Base-by-base conservation (phyloP, 2,888 invertebrate species). In the Patella depressa region DNA sequence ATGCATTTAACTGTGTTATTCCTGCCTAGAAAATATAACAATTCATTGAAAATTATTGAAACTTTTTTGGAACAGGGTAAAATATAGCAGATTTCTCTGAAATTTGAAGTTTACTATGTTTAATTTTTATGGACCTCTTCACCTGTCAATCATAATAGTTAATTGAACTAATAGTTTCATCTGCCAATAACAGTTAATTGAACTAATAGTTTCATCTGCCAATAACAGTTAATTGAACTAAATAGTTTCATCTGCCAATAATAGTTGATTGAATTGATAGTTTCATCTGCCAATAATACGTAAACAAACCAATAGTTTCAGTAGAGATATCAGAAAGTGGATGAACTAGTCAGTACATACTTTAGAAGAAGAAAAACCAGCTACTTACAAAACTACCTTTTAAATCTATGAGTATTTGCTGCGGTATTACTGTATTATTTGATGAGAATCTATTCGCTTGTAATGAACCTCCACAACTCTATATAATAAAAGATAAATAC, bases 391-490 rank as follows among this genome's bases (percentile, higher is more conserved):
- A 81, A 24, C 57, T 73, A 55, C 89, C 88, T 57, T 81, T 79
- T n/a, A 89, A 76, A 65, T 80, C 79, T 74, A 89, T 85, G 9
- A 81, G 81, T 2, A 86, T 86, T 55, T 81, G 82, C 78, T 89
- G 88, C 24, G 83, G 75, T 29, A 72, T 79, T 7, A 89, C 89
- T 53, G 77, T 82, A 77, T 86, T 89, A 29, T 80, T 70, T n/a
- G 89, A 88, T 15, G 88, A 82, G 9, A 73, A 69, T 34, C 89
- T 89, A n/a, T 89, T 80, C 24, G 89, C 86, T 78, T 89, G 89
- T 69, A 79, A n/a, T 0, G 88, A 88, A 80, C 89, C 87, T 72
- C 89, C 82, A 77, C 88, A 87, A 73, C 82, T 86, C 87, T 85
- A 86, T 80, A 84, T 87, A 80, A 55, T 80, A 81, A 45, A 74